Evolutionary conservation across 2,888 invertebrate species (phyloP).

Genomic region (Linnaemya vulpina): DNA sequence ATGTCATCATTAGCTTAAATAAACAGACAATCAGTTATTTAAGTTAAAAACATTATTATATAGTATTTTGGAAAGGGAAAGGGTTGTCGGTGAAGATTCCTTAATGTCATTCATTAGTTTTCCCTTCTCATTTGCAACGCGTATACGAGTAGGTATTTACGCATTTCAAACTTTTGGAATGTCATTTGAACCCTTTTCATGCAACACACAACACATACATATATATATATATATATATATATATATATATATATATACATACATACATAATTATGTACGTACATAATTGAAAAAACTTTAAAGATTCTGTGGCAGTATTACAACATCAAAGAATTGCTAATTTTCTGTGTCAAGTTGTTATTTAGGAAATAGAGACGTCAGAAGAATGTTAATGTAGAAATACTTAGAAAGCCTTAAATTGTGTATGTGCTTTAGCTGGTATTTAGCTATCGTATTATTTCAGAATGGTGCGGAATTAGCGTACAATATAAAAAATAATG

Average conservation of each 20-base stretch:
- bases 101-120: conserved; percentile 39
- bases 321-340: conserved; percentile 27
- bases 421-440: too few species aligned
- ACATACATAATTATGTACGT: too few species aligned
- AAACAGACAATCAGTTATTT: conserved; percentile 55
- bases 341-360: conserved; percentile 1
- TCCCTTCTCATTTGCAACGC: neutral
- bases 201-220: neutral
- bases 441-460: too few species aligned
- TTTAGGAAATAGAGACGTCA: neutral
- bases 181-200: conserved; percentile 32
- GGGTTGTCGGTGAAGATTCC: conserved; percentile 37
- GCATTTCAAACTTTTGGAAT: conserved; percentile 29
- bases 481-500: too few species aligned
- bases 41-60: conserved; percentile 32
- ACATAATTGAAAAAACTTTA: conserved; percentile 21
- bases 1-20: conserved; percentile 51
- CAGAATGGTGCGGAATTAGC: too few species aligned
- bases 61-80: conserved; percentile 7
- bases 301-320: conserved; percentile 19
- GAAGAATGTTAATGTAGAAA: neutral
- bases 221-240: too few species aligned
- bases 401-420: too few species aligned
- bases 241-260: neutral
- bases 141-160: neutral